Conservation (phyloP, 2,888 invertebrate genomes). For the Pedicia rivosa region DNA sequence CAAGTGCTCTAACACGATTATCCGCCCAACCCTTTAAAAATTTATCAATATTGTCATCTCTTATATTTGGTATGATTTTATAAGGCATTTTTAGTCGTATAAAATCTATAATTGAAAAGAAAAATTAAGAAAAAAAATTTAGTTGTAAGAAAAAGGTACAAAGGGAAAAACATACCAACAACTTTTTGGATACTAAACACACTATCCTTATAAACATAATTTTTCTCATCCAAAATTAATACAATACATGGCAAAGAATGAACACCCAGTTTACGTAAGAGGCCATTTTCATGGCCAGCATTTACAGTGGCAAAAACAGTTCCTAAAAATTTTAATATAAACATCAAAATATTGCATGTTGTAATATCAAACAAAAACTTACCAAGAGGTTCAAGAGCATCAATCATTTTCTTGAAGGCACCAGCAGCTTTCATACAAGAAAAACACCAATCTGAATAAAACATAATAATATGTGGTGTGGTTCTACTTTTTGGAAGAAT, state of each 20-base stretch:
- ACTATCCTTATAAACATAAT: constrained; percentile 71
- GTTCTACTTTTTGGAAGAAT: constrained; percentile 69
- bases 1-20: constrained; percentile 77
- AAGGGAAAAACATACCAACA: constrained; percentile 39
- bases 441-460: constrained; percentile 92
- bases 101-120: constrained; percentile 45
- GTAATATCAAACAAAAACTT: too few relatives aligned
- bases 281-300: constrained; percentile 61
- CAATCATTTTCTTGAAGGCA: constrained; percentile 68
- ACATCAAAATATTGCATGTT: too few relatives aligned
- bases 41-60: constrained; percentile 51
- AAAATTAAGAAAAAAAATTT: constrained; percentile 1
- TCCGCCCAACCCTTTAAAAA: constrained; percentile 84
- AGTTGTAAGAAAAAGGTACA: background rate
- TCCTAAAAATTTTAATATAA: too few relatives aligned
- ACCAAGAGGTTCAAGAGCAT: constrained; percentile 69
- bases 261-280: constrained; percentile 65
- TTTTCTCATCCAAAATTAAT: constrained; percentile 66
- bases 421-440: constrained; percentile 79
- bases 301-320: constrained; percentile 70
- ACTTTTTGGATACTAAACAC: constrained; percentile 63
- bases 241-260: constrained; percentile 69
- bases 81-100: constrained; percentile 76
- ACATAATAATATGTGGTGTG: constrained; percentile 72
- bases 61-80: constrained; percentile 53